Evolutionary conservation across 2,113 vertebrate species (phyloP).

Genomic region (Bothrops jararaca): DNA sequence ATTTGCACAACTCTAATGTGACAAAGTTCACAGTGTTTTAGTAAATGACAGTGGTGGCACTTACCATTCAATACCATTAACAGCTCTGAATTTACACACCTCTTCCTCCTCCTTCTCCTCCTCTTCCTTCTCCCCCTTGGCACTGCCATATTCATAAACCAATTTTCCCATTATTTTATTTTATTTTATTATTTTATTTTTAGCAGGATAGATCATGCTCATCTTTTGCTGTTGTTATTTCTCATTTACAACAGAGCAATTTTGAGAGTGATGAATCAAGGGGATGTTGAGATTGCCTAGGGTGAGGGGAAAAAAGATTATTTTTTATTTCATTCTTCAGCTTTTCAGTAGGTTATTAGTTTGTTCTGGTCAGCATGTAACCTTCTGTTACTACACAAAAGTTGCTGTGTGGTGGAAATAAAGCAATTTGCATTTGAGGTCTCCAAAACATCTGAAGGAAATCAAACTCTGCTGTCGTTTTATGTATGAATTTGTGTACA

Average conservation of each 20-base stretch:
- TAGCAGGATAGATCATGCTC: constrained; percentile 14
- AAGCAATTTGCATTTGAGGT: constrained; percentile 34
- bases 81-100: not conserved
- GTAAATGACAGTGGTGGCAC: constrained; percentile 31
- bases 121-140: not conserved
- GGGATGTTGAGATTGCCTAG: constrained; percentile 6
- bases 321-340: constrained; percentile 17
- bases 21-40: constrained; percentile 37
- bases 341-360: constrained; percentile 27
- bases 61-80: not conserved
- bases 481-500: not conserved
- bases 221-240: constrained; percentile 30
- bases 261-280: constrained; percentile 44
- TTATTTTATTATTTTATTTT: too few relatives aligned
- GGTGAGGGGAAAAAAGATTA: constrained; percentile 24
- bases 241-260: constrained; percentile 27
- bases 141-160: not conserved
- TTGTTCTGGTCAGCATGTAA: constrained; percentile 2
- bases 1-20: not conserved
- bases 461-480: not conserved
- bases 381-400: constrained; percentile 18
- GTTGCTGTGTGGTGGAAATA: constrained; percentile 9
- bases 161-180: not conserved
- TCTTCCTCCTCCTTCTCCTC: not conserved
- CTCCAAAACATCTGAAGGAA: constrained; percentile 15